Conservation (phyloP, 2,113 vertebrate genomes). For the Leptobrachium ailaonicum region DNA sequence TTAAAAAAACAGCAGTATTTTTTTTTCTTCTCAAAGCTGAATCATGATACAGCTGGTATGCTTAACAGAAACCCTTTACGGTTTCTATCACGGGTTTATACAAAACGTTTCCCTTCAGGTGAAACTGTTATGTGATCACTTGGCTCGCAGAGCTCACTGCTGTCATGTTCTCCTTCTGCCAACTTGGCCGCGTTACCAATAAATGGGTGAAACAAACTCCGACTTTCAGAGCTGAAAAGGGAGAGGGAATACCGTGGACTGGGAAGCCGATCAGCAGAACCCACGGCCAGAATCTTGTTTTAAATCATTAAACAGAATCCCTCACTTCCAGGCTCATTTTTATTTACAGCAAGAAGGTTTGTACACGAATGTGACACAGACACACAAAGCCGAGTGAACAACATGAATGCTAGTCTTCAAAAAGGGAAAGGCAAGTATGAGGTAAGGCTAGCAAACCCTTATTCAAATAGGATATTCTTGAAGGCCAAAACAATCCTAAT, state of each 20-base stretch:
- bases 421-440: no score
- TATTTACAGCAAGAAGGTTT: no score
- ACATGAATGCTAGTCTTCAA: no score
- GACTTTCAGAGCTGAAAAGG: background rate
- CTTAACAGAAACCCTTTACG: background rate
- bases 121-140: background rate
- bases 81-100: background rate
- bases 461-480: no score
- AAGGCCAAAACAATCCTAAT: no score
- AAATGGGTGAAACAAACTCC: background rate
- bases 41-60: no score
- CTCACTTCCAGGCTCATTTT: no score
- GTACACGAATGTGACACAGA: no score
- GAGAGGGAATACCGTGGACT: background rate
- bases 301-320: background rate
- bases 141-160: background rate
- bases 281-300: background rate
- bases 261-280: background rate
- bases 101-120: constrained; percentile 23
- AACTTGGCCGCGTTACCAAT: constrained; percentile 5
- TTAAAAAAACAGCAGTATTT: no score
- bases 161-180: constrained; percentile 3
- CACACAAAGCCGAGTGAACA: no score
- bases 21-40: no score
- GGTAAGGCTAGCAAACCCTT: no score